Evolutionary conservation across 2,888 invertebrate species (phyloP).

Genomic region (Orthosia incerta): DNA sequence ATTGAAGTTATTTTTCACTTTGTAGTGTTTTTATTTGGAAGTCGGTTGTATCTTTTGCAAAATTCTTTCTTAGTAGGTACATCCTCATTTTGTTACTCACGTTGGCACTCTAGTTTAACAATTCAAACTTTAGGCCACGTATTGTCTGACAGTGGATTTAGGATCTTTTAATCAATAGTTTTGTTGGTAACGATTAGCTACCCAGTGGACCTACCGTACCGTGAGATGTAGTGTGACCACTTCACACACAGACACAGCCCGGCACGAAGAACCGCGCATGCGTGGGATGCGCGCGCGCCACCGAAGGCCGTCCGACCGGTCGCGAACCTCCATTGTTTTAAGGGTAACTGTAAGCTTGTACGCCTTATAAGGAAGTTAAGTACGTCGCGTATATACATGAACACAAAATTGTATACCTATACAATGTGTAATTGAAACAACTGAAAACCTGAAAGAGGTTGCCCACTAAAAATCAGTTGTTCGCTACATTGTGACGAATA

Average conservation of each 20-base stretch:
- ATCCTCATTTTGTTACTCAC: no score
- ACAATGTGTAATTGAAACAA: background rate
- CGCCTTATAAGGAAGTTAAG: background rate
- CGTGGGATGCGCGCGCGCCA: slow-evolving; percentile 40
- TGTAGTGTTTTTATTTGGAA: no score
- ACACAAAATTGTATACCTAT: background rate
- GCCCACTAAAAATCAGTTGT: no score
- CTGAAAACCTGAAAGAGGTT: background rate
- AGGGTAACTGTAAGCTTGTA: slow-evolving; percentile 42
- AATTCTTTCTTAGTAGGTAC: no score
- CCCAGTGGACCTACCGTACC: background rate
- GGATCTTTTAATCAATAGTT: no score
- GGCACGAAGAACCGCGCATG: background rate
- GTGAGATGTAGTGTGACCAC: background rate
- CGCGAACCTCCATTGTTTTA: slow-evolving; percentile 44
- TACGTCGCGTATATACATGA: background rate
- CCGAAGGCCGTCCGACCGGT: slow-evolving; percentile 41
- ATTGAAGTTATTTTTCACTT: no score
- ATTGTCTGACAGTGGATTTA: no score
- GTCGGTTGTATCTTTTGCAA: no score
- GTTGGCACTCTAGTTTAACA: no score
- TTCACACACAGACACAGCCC: background rate
- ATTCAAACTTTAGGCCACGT: no score
- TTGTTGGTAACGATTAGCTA: no score
- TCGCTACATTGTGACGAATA: no score